phyloP scores from a whole-genome alignment of 2,888 invertebrate species.

The Boloria euphrosyne region DNA sequence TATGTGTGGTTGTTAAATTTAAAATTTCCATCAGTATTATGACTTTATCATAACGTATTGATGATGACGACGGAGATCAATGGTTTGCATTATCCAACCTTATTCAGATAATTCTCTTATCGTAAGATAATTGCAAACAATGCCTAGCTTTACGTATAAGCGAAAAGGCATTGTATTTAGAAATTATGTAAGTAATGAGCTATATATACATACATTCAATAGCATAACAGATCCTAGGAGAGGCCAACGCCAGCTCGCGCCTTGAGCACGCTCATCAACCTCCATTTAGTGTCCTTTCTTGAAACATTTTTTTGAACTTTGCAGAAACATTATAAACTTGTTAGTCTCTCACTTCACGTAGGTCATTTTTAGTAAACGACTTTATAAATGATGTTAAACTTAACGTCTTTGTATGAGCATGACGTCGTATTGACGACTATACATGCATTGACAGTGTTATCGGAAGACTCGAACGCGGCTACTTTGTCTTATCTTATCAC shows the following conservation, averaged over 20 bases:
- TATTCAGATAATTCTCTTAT: slow-evolving; percentile 7
- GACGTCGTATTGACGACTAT: slow-evolving; percentile 69
- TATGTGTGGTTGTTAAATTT: no score
- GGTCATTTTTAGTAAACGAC: slow-evolving; percentile 38
- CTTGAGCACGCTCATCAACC: slow-evolving; percentile 54
- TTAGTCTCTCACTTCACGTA: slow-evolving; percentile 33
- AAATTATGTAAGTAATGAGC: slow-evolving; percentile 5
- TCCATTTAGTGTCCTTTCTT: slow-evolving; percentile 63
- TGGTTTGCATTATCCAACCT: slow-evolving; percentile 9
- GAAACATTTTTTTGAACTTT: slow-evolving; percentile 38
- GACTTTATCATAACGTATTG: slow-evolving; percentile 13
- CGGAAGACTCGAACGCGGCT: slow-evolving; percentile 62
- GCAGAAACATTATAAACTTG: slow-evolving; percentile 22
- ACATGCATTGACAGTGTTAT: slow-evolving; percentile 66
- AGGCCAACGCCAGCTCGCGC: slow-evolving; percentile 71
- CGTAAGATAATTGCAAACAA: slow-evolving; percentile 1
- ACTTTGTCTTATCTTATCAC: slow-evolving; percentile 78
- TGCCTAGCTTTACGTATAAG: neutral
- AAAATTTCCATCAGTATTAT: neutral
- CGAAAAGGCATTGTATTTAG: neutral
- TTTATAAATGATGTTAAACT: slow-evolving; percentile 28
- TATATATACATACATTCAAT: slow-evolving; percentile 65
- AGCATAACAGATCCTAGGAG: slow-evolving; percentile 65
- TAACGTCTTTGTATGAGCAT: slow-evolving; percentile 43
- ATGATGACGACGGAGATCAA: slow-evolving; percentile 16